Percentiles rank a stretch among this genome's conserved stretches.
Evolutionary conservation across 2,888 invertebrate species (phyloP).

Genomic region (Therioaphis trifolii): DNA sequence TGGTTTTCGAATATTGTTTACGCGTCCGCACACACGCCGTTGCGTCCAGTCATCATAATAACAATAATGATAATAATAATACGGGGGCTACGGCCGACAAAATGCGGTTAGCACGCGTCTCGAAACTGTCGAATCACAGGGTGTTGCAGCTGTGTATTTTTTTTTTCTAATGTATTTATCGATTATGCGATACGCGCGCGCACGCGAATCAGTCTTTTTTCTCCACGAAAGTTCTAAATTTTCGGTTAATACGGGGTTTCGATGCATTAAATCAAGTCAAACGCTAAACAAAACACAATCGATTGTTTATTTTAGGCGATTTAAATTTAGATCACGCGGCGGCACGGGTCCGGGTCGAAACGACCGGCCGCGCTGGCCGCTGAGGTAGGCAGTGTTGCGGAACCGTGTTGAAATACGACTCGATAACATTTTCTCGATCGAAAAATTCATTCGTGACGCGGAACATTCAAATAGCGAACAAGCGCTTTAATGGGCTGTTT

Average conservation of each 20-base stretch:
- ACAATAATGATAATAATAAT: too few relatives aligned
- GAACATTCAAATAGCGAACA: too few relatives aligned
- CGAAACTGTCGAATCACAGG: neutral
- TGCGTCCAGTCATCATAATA: too few relatives aligned
- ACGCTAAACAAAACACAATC: conserved; percentile 49
- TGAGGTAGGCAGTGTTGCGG: neutral
- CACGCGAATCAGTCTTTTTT: neutral
- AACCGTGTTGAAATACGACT: neutral
- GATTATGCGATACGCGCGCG: neutral
- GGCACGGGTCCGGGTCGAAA: neutral
- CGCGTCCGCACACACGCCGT: too few relatives aligned
- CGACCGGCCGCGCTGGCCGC: too few relatives aligned
- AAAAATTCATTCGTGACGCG: too few relatives aligned
- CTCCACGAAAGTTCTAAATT: conserved; percentile 8
- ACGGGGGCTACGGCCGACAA: too few relatives aligned
- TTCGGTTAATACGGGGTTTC: neutral
- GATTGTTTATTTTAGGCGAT: conserved; percentile 58
- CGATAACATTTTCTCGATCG: neutral
- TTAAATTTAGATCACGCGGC: conserved; percentile 41
- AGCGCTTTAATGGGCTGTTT: neutral
- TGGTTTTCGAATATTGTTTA: too few relatives aligned
- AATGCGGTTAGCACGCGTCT: neutral
- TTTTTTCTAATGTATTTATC: neutral
- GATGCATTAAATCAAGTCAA: conserved; percentile 32
- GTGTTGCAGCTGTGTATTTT: neutral